phyloP scores from a whole-genome alignment of 2,113 vertebrate species.

The Hippolais icterina region DNA sequence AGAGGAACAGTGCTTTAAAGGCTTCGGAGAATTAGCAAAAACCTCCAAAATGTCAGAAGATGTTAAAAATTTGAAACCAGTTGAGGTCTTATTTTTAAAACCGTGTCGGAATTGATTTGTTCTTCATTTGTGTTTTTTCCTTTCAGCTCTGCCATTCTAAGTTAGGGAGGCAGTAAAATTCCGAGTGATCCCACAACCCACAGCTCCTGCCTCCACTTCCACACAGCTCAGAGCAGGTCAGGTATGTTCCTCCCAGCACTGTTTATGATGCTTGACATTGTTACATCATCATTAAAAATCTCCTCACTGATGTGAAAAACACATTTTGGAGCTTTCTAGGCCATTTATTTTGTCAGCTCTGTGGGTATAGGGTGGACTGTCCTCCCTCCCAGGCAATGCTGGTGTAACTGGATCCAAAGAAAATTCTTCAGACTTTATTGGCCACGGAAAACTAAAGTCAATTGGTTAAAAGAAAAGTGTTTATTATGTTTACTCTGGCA shows the following conservation, averaged over 20 bases:
- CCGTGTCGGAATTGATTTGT: neutral
- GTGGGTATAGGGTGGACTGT: neutral
- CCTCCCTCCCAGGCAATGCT: constrained; percentile 41
- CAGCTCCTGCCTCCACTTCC: neutral
- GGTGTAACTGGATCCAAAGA: constrained; percentile 60
- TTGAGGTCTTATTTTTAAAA: constrained; percentile 36
- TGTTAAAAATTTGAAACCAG: constrained; percentile 1
- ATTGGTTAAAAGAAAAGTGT: constrained; percentile 55
- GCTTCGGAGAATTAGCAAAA: constrained; percentile 39
- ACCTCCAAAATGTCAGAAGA: constrained; percentile 36
- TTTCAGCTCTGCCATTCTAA: neutral
- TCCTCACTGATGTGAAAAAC: constrained; percentile 49
- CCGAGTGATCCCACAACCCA: neutral
- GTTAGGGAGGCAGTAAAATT: neutral
- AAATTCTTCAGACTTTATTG: constrained; percentile 66
- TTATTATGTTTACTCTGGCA: constrained; percentile 62
- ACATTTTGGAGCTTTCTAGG: constrained; percentile 50
- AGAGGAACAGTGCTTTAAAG: neutral
- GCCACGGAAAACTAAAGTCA: constrained; percentile 50
- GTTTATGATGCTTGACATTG: constrained; percentile 53
- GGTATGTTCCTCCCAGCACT: constrained; percentile 8
- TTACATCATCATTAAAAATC: constrained; percentile 56
- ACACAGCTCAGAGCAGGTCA: neutral
- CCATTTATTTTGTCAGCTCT: constrained; percentile 35
- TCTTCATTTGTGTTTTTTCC: neutral